Conservation (phyloP, 2,797 vertebrate genomes). For the Etheostoma perlongum region DNA sequence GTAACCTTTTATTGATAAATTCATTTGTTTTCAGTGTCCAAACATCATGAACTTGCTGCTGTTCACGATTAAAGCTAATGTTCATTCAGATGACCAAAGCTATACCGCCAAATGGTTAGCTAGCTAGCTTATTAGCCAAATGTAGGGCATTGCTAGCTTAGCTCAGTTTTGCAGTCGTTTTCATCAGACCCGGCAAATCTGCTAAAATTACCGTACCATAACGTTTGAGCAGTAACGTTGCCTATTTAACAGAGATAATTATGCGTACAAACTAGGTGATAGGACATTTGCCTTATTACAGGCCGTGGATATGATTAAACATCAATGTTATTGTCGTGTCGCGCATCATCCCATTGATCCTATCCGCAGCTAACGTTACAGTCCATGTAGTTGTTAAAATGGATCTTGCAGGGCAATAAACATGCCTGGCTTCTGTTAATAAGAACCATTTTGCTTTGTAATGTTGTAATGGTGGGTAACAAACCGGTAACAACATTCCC, state of each 20-base stretch:
- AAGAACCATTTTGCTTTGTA: neutral
- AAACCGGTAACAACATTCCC: neutral
- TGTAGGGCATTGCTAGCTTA: constrained; percentile 76
- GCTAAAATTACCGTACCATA: constrained; percentile 12
- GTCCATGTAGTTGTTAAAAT: neutral
- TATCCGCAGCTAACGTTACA: neutral
- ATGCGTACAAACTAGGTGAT: fast-evolving
- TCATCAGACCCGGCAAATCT: constrained; percentile 43
- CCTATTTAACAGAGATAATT: too few species aligned
- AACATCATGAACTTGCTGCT: neutral
- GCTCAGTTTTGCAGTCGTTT: constrained; percentile 42
- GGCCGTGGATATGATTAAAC: neutral
- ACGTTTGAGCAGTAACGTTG: neutral
- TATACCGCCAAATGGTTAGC: constrained; percentile 64
- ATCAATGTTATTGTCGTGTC: constrained; percentile 20
- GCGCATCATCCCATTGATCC: constrained; percentile 26
- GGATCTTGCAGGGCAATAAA: neutral
- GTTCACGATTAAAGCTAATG: neutral
- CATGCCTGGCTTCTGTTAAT: neutral
- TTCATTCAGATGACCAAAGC: constrained; percentile 35
- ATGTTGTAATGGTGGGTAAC: neutral
- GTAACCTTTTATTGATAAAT: neutral
- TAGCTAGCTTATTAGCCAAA: constrained; percentile 71
- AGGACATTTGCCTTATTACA: fast-evolving
- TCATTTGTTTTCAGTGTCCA: fast-evolving